phyloP scores from a whole-genome alignment of 2,797 vertebrate genomes.

The Falco biarmicus region DNA sequence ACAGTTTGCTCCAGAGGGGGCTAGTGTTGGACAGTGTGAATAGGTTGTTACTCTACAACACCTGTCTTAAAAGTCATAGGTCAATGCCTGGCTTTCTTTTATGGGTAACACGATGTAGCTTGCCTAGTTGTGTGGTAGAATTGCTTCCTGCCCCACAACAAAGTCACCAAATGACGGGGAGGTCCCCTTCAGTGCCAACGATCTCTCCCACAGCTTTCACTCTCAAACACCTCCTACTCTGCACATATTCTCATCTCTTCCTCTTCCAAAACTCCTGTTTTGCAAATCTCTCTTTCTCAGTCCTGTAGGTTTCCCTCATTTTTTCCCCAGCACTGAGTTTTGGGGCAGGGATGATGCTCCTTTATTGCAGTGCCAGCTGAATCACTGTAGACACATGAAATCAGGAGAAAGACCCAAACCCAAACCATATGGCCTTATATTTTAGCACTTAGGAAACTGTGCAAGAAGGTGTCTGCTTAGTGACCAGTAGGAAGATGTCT shows the following conservation, averaged over 20 bases:
- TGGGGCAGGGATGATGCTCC: background rate
- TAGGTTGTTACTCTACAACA: background rate
- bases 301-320: background rate
- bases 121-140: accelerated
- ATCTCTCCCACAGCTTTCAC: background rate
- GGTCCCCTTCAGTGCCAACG: background rate
- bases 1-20: background rate
- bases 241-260: background rate
- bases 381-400: background rate
- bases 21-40: background rate
- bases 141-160: background rate
- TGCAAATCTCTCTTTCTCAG: background rate
- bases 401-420: background rate
- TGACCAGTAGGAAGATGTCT: background rate
- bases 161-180: background rate
- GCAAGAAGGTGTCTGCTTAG: background rate
- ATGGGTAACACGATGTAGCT: background rate
- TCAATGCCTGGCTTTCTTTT: background rate
- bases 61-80: background rate
- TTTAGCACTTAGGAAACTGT: background rate
- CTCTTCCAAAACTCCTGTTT: background rate
- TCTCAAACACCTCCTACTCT: background rate
- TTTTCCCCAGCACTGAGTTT: background rate
- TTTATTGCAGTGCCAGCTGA: background rate
- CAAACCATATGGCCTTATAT: background rate